These are phyloP conservation scores for Aplysina aerophoba DNA, from an alignment of 37 sponge, comb jelly and placozoan species.

Conservation along the genomic window DNA sequence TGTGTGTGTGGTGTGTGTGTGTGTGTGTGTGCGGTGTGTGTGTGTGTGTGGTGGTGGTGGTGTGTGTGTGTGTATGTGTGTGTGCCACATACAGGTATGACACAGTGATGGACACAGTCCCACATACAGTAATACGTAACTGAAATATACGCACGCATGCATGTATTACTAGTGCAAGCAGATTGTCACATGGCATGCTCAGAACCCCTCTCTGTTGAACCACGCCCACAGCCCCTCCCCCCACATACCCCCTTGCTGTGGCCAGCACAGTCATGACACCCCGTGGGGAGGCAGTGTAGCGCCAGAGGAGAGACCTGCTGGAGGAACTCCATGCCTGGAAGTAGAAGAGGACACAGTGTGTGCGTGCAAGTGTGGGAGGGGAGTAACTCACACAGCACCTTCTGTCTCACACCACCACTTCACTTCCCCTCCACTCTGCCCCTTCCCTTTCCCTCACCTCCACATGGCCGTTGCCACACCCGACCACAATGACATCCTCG, in stretches of 20 bases:
- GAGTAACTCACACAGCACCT: no score
- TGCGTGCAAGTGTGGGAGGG: no score
- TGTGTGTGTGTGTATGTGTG: no score
- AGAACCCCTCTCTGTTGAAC: no score
- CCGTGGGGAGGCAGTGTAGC: background rate
- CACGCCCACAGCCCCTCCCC: background rate
- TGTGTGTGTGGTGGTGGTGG: no score
- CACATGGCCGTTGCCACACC: constrained; percentile 78
- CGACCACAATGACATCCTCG: constrained; percentile 54
- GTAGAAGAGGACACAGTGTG: background rate
- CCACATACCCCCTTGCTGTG: background rate
- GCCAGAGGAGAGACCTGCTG: constrained; percentile 12
- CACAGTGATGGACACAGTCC: background rate
- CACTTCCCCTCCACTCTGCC: background rate
- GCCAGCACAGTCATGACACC: constrained; percentile 17
- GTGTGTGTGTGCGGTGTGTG: no score
- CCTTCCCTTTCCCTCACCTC: constrained; percentile 54
- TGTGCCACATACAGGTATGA: no score
- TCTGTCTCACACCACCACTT: no score
- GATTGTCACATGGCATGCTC: no score
- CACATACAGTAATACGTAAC: background rate
- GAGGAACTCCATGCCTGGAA: background rate
- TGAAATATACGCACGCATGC: no score
- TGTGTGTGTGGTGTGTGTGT: constrained; percentile 8
- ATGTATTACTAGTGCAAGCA: no score